Conservation (phyloP, 2,113 vertebrate genomes). For the Microcebus griseorufus region DNA sequence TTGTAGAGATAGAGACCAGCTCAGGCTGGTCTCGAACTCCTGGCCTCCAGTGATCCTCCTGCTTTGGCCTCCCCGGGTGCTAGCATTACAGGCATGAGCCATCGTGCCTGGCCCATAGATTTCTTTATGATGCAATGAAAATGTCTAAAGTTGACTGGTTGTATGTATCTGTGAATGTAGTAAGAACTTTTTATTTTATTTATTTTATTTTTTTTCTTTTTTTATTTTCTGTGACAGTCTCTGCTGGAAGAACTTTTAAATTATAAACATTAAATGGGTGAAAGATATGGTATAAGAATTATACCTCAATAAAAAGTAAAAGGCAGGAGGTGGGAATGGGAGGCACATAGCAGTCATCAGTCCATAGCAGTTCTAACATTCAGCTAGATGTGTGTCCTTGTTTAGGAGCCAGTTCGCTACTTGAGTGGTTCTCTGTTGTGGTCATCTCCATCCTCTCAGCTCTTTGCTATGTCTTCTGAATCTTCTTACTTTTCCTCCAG, state of each 20-base stretch:
- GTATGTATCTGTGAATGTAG: not conserved
- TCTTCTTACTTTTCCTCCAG: not conserved
- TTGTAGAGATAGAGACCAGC: too few relatives aligned
- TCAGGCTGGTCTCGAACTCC: too few relatives aligned
- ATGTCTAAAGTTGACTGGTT: not conserved
- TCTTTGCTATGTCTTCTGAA: not conserved
- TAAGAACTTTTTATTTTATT: not conserved
- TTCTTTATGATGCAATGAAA: not conserved
- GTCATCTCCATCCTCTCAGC: not conserved
- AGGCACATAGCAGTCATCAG: too few relatives aligned
- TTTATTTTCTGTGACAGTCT: too few relatives aligned
- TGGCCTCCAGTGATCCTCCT: too few relatives aligned
- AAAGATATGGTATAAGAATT: not conserved
- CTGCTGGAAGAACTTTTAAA: not conserved
- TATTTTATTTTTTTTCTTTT: too few relatives aligned
- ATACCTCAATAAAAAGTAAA: not conserved
- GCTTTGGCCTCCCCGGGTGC: too few relatives aligned
- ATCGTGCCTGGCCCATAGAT: too few relatives aligned
- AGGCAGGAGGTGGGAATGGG: not conserved
- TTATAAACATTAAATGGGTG: not conserved
- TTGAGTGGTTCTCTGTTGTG: not conserved
- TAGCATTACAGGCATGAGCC: too few relatives aligned
- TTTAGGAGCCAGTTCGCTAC: not conserved
- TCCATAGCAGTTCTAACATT: not conserved
- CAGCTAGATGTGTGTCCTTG: not conserved